These are phyloP conservation scores for Pomatorhinus ruficollis DNA, from an alignment of 2,113 vertebrate genomes.

Conservation along the genomic window DNA sequence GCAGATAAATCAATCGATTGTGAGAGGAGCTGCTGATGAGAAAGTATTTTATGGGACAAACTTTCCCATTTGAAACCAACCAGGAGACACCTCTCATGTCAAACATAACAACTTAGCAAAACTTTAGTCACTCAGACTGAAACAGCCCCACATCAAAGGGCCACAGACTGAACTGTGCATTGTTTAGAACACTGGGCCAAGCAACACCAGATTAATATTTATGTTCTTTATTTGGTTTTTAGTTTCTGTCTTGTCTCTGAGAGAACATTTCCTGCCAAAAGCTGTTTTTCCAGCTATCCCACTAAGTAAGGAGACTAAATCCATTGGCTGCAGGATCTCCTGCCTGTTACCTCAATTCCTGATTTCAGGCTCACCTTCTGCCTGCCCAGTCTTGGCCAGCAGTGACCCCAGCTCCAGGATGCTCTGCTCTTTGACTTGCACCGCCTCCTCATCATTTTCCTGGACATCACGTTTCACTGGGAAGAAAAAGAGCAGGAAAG, in stretches of 20 bases:
- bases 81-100: background rate
- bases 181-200: background rate
- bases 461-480: slow-evolving; percentile 96
- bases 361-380: slow-evolving; percentile 84
- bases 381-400: slow-evolving; percentile 96
- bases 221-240: background rate
- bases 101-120: background rate
- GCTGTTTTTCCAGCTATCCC: background rate
- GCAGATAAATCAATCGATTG: background rate
- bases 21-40: background rate
- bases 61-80: background rate
- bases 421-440: slow-evolving; percentile 98
- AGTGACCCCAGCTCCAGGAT: slow-evolving; percentile 95
- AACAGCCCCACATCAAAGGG: background rate
- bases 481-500: background rate
- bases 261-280: background rate
- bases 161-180: background rate
- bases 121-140: background rate
- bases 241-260: background rate
- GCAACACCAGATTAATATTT: background rate
- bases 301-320: background rate
- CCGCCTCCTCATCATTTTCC: slow-evolving; percentile 95
- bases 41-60: background rate
- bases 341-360: background rate
- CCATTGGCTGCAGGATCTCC: background rate